Conservation (phyloP, 2,797 vertebrate species). For the Enteromius mattozi region DNA sequence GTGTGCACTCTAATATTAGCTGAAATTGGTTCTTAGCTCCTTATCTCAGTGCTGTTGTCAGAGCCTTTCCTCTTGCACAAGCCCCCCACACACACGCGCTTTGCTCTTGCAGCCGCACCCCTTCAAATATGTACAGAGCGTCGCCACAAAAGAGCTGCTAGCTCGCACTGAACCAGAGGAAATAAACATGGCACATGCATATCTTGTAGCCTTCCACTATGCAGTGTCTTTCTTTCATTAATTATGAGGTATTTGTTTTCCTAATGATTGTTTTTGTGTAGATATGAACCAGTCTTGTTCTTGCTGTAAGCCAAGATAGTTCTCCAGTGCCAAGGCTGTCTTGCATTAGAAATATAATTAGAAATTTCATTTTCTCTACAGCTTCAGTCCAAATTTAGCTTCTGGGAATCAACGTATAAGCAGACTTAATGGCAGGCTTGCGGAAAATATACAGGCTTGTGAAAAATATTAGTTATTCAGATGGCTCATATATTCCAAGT, state of each 20-base stretch:
- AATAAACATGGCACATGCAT: neutral
- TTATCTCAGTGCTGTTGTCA: conserved; percentile 55
- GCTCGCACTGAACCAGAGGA: conserved; percentile 14
- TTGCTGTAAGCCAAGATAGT: conserved; percentile 8
- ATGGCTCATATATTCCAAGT: neutral
- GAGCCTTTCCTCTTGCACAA: conserved; percentile 33
- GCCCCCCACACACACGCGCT: conserved; percentile 63
- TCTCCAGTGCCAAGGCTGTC: neutral
- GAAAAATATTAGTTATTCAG: neutral
- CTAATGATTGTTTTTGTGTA: conserved; percentile 11
- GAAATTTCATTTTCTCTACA: neutral
- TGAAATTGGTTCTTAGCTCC: conserved; percentile 56
- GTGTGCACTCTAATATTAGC: conserved; percentile 47
- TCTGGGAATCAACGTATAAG: neutral
- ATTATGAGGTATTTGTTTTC: conserved; percentile 27
- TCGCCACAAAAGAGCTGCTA: conserved; percentile 6
- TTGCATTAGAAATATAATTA: neutral
- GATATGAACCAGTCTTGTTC: neutral
- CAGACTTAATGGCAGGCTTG: neutral
- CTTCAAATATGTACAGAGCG: conserved; percentile 11
- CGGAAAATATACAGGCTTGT: neutral
- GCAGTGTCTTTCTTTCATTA: conserved; percentile 7
- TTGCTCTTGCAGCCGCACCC: conserved; percentile 16
- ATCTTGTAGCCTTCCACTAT: conserved; percentile 16
- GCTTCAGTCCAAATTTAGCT: neutral